A percentile compares a stretch with the other conserved stretches of the same genome.
Evolutionary conservation across 64 coral and sea anemone species (phyloP).

Genomic region (Catalaphyllia jardinei): DNA sequence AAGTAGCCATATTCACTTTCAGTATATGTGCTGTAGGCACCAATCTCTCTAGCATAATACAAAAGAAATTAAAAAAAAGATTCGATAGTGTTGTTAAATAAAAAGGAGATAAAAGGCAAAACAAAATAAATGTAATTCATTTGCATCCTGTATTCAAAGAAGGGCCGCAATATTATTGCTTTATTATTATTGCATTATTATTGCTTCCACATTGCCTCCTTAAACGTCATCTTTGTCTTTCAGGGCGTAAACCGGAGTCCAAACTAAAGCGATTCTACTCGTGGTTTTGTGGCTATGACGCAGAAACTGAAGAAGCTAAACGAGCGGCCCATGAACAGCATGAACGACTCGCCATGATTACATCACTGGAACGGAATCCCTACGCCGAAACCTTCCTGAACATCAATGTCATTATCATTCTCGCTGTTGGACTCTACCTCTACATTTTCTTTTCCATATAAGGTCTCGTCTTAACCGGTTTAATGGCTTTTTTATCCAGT

Average conservation of each 20-base stretch:
- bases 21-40: no score
- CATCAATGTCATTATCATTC: slow-evolving; percentile 81
- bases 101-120: no score
- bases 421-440: slow-evolving; percentile 71
- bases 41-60: no score
- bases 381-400: slow-evolving; percentile 67
- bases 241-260: slow-evolving; percentile 20
- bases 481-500: background rate
- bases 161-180: no score
- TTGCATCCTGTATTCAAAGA: no score
- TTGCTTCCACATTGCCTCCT: background rate
- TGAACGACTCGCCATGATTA: slow-evolving; percentile 53
- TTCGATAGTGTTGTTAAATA: no score
- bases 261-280: slow-evolving; percentile 49
- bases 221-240: slow-evolving; percentile 31
- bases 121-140: no score
- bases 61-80: no score
- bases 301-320: slow-evolving; percentile 54
- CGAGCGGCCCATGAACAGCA: slow-evolving; percentile 61
- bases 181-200: no score
- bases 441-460: slow-evolving; percentile 92
- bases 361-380: slow-evolving; percentile 76
- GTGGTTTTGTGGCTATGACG: slow-evolving; percentile 95
- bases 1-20: no score
- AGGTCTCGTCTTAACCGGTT: background rate